Base-by-base conservation (phyloP, 2,888 invertebrate species). In the Sepioteuthis lessoniana region DNA sequence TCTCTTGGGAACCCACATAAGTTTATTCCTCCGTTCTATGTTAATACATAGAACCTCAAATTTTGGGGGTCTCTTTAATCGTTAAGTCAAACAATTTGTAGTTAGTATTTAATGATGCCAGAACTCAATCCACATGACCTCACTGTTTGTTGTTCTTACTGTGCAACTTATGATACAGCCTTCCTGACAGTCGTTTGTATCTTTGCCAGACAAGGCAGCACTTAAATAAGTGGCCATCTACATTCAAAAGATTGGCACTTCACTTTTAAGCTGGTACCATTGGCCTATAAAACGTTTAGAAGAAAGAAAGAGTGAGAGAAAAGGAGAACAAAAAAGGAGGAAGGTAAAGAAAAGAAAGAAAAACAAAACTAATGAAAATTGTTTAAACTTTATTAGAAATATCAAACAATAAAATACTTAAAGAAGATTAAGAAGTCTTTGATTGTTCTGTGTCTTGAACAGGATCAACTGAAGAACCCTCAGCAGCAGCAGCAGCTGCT, bases 391-490 rank as follows among this genome's bases (percentile, higher is more conserved):
- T 76, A 76, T 76, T 76, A 10, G n/a, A 16, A n/a, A n/a, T n/a
- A 35, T 76, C n/a, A 76, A 76, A n/a, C 25, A 55, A 55, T 25
- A 5, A 76, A 35, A 35, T 13, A 76, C 31, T 76, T 19, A 25
- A 76, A 76, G 76, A 76, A 91, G 38, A 10, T 38, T 42, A 46
- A 42, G 42, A 42, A 21, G 90, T 21, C 91, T 91, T 25, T 91
- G 91, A 38, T 37, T 42, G 42, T 91, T 37, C 91, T 91, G 38
- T 91, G 38, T 91, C 35, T 76, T n/a, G 35, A n/a, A 16, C 76
- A 76, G 76, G 76, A 35, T 76, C 76, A 76, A 76, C 76, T 50
- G 55, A 93, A 25, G 93, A 93, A 60, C 47, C n/a, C 50, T 93
- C 93, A 60, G 35, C 42, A 47, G 28, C 92, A 46, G 42, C 46